A percentile compares a stretch with the other conserved stretches of the same genome.
phyloP scores from a whole-genome alignment of 2,797 vertebrate species.

The Prunella strophiata region DNA sequence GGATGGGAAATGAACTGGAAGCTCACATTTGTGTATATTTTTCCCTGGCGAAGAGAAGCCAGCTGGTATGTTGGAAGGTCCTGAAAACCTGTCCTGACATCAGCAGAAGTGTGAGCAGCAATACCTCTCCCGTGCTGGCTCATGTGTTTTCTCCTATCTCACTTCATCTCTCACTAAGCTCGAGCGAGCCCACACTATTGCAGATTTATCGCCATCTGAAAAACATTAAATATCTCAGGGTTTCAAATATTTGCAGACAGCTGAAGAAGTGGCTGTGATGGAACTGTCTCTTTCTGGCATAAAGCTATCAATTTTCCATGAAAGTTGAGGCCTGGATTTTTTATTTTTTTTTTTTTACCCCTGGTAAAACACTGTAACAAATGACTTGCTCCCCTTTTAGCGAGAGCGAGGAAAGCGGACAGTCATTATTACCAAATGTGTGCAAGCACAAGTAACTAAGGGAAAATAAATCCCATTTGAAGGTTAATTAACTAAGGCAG shows the following conservation, averaged over 20 bases:
- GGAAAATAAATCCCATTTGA: conserved; percentile 73
- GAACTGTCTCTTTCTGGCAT: conserved; percentile 72
- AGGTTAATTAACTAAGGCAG: conserved; percentile 71
- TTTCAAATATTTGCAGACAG: conserved; percentile 74
- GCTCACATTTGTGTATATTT: not conserved
- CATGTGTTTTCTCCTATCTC: conserved; percentile 67
- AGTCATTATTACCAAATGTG: conserved; percentile 67
- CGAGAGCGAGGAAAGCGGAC: not conserved
- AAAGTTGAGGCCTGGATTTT: conserved; percentile 12
- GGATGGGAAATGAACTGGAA: conserved; percentile 49
- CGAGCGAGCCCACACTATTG: not conserved
- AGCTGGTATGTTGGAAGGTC: conserved; percentile 28
- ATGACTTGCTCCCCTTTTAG: conserved; percentile 53
- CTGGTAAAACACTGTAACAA: conserved; percentile 53
- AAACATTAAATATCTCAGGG: conserved; percentile 70
- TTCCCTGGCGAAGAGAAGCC: not conserved
- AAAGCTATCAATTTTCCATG: conserved; percentile 71
- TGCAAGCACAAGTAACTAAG: conserved; percentile 54
- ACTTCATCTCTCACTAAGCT: conserved; percentile 72
- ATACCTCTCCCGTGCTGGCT: conserved; percentile 35
- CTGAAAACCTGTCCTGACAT: conserved; percentile 63
- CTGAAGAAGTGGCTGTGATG: conserved; percentile 72
- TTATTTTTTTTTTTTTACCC: conserved; percentile 29
- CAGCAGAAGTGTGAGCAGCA: conserved; percentile 58
- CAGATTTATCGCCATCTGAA: conserved; percentile 72